A percentile compares a stretch with the other conserved stretches of the same genome.
phyloP scores from a whole-genome alignment of 2,888 invertebrate species.

The Nemurella pictetii region DNA sequence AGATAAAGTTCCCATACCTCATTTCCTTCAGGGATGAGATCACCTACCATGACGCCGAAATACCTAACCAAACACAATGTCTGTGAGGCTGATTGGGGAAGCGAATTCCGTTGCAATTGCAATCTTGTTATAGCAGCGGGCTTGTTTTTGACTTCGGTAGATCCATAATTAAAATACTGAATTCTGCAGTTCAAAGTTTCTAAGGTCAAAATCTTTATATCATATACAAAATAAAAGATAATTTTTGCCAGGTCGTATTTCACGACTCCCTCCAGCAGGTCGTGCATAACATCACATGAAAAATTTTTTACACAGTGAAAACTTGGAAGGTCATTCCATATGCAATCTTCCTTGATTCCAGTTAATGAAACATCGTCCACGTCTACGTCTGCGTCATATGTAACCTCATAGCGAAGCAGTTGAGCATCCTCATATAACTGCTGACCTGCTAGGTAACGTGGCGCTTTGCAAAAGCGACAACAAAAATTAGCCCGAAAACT shows the following conservation, averaged over 20 bases:
- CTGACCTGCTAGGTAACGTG: constrained; percentile 38
- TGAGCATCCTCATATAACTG: constrained; percentile 35
- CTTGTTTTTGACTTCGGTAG: no score
- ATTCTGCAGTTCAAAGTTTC: constrained; percentile 5
- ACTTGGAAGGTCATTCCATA: constrained; percentile 35
- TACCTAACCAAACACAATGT: no score
- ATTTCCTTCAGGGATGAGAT: background rate
- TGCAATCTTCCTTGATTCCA: constrained; percentile 40
- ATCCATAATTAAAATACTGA: no score
- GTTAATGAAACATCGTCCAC: constrained; percentile 40
- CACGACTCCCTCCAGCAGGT: constrained; percentile 44
- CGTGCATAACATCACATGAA: constrained; percentile 45
- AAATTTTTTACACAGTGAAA: constrained; percentile 43
- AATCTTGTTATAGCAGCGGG: no score
- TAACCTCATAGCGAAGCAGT: constrained; percentile 27
- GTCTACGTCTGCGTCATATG: background rate
- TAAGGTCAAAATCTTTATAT: constrained; percentile 42
- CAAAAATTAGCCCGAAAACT: constrained; percentile 40
- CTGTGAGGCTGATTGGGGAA: no score
- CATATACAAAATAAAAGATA: constrained; percentile 41
- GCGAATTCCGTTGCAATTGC: no score
- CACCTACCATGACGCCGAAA: background rate
- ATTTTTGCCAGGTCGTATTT: constrained; percentile 42
- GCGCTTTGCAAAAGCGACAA: constrained; percentile 42
- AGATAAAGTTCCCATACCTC: background rate